Conservation (phyloP, 2,797 vertebrate species). For the Catamblyrhynchus diadema region DNA sequence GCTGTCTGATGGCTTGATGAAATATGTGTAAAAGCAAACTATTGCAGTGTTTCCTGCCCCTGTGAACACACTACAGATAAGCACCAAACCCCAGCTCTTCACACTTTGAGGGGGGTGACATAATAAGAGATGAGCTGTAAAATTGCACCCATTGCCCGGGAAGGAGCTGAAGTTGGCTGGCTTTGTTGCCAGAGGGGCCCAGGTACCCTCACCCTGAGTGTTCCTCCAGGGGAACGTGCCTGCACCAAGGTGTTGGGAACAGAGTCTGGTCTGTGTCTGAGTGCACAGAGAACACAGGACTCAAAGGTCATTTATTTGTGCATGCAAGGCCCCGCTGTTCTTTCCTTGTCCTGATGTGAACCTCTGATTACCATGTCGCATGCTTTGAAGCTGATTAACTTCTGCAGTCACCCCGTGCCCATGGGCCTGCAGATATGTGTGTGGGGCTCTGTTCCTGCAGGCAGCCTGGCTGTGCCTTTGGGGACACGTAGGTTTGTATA, state of each 20-base stretch:
- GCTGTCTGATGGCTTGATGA: neutral
- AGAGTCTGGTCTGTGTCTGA: neutral
- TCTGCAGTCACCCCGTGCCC: neutral
- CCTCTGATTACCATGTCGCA: neutral
- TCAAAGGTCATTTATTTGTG: neutral
- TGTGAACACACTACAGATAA: rapidly evolving
- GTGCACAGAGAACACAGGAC: neutral
- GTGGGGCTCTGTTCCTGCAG: neutral
- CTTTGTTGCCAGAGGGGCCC: neutral
- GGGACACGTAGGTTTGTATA: neutral
- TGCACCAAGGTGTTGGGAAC: neutral
- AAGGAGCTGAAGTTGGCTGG: neutral
- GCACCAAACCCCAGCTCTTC: neutral
- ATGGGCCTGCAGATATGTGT: neutral
- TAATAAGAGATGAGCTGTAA: neutral
- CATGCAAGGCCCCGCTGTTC: neutral
- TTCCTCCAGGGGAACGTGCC: neutral
- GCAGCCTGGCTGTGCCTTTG: neutral
- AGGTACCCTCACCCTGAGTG: neutral
- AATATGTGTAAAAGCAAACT: neutral
- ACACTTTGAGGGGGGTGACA: rapidly evolving
- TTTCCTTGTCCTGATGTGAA: conserved; percentile 12
- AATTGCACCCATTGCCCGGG: neutral
- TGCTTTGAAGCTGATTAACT: conserved; percentile 38
- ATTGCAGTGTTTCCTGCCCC: neutral